Conservation (phyloP, 1,140 invertebrate genomes). For the Lordiphosa mommai region DNA sequence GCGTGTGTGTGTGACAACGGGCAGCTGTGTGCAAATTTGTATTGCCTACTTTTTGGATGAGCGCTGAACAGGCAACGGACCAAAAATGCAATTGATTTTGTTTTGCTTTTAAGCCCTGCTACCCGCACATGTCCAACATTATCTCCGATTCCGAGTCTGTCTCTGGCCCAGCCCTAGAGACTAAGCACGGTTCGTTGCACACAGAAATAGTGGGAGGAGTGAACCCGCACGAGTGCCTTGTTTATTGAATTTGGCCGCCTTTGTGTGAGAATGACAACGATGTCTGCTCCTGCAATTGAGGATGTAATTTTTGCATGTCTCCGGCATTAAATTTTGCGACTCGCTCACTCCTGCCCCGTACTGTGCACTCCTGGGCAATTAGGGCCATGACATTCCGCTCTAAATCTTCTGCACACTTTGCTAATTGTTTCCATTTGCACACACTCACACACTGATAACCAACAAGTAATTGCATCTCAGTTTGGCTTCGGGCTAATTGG, state of each 20-base stretch:
- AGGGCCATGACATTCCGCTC: constrained; percentile 74
- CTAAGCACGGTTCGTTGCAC: constrained; percentile 36
- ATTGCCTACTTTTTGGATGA: constrained; percentile 62
- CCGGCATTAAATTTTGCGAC: constrained; percentile 68
- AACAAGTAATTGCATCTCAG: constrained; percentile 62
- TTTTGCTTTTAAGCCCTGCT: constrained; percentile 41
- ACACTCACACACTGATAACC: constrained; percentile 16
- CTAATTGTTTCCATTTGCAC: constrained; percentile 75
- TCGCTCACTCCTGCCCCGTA: constrained; percentile 4
- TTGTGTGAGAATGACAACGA: constrained; percentile 44
- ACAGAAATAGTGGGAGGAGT: constrained; percentile 3
- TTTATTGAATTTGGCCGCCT: constrained; percentile 66
- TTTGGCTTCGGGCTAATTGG: constrained; percentile 54
- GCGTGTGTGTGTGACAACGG: constrained; percentile 24
- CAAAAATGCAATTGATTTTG: constrained; percentile 63
- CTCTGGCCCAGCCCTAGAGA: constrained; percentile 17
- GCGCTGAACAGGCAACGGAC: neutral
- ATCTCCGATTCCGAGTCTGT: constrained; percentile 31
- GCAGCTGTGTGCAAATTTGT: constrained; percentile 65
- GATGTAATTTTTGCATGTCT: constrained; percentile 77
- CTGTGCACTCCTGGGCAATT: constrained; percentile 51
- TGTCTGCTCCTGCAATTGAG: constrained; percentile 52
- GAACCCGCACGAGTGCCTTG: constrained; percentile 58
- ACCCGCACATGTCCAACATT: constrained; percentile 34
- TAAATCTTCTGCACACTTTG: constrained; percentile 72